Percentiles rank a stretch among this genome's conserved stretches.
phyloP scores from a whole-genome alignment of 2,888 invertebrate species.

The Gasteruption jaculator region DNA sequence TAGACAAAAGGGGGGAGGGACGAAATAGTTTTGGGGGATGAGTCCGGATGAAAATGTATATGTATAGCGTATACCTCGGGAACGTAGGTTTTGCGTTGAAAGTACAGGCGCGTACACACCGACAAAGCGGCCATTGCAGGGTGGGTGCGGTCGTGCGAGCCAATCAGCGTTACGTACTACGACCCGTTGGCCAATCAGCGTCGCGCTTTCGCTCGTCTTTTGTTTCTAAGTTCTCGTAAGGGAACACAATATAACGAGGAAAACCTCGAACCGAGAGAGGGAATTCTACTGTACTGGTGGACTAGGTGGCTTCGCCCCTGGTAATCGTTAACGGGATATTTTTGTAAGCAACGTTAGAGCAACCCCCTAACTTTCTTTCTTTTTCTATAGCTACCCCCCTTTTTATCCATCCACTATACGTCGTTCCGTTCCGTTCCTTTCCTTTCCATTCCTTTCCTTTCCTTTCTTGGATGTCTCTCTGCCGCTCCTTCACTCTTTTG shows the following conservation, averaged over 20 bases:
- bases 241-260: slow-evolving; percentile 48
- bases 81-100: no score
- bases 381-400: slow-evolving; percentile 19
- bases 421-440: slow-evolving; percentile 15
- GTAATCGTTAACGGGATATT: slow-evolving; percentile 48
- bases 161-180: slow-evolving; percentile 47
- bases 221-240: slow-evolving; percentile 44
- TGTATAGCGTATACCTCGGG: no score
- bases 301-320: slow-evolving; percentile 27
- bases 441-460: not conserved
- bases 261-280: slow-evolving; percentile 31
- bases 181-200: slow-evolving; percentile 47
- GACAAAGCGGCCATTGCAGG: slow-evolving; percentile 52
- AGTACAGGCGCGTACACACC: slow-evolving; percentile 32
- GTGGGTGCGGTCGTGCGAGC: slow-evolving; percentile 50
- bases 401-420: slow-evolving; percentile 14
- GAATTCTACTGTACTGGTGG: slow-evolving; percentile 20
- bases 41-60: no score
- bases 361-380: slow-evolving; percentile 16
- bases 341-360: slow-evolving; percentile 31
- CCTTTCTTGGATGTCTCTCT: slow-evolving; percentile 2
- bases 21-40: slow-evolving; percentile 10
- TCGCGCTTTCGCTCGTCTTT: slow-evolving; percentile 43
- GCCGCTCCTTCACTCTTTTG: not conserved
- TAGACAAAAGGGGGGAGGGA: slow-evolving; percentile 30